Evolutionary conservation across 2,113 vertebrate species (phyloP).

Genomic region (Eurystomus gularis): DNA sequence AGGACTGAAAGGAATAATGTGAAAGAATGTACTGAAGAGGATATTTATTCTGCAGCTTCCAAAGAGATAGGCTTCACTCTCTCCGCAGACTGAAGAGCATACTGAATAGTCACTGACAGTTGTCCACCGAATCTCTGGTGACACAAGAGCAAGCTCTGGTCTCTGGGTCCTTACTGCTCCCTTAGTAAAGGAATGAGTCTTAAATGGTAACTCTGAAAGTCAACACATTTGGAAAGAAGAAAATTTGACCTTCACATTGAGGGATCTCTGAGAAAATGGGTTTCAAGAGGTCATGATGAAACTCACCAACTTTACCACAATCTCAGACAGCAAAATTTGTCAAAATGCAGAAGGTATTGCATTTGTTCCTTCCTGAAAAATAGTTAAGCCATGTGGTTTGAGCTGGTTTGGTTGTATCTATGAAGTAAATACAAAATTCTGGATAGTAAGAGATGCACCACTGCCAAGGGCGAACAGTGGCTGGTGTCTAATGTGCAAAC

Average conservation of each 20-base stretch:
- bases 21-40: constrained; percentile 36
- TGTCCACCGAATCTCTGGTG: neutral
- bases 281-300: neutral
- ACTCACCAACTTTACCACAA: neutral
- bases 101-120: neutral
- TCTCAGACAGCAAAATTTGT: neutral
- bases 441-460: neutral
- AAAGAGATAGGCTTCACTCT: neutral
- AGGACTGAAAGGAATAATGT: constrained; percentile 41
- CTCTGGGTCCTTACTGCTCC: neutral
- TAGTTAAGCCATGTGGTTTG: neutral
- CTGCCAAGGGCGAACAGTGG: neutral
- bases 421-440: neutral
- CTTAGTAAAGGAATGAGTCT: neutral
- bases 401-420: neutral
- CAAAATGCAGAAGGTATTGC: neutral
- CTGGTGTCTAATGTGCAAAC: neutral
- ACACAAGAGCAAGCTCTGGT: neutral
- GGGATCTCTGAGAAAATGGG: neutral
- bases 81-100: neutral
- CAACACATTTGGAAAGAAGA: neutral
- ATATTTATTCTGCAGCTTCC: constrained; percentile 34
- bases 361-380: neutral
- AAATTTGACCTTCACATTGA: neutral
- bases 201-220: neutral